Evolutionary conservation across 2,888 invertebrate species (phyloP).

Genomic region (Cremastobaeus sp.): DNA sequence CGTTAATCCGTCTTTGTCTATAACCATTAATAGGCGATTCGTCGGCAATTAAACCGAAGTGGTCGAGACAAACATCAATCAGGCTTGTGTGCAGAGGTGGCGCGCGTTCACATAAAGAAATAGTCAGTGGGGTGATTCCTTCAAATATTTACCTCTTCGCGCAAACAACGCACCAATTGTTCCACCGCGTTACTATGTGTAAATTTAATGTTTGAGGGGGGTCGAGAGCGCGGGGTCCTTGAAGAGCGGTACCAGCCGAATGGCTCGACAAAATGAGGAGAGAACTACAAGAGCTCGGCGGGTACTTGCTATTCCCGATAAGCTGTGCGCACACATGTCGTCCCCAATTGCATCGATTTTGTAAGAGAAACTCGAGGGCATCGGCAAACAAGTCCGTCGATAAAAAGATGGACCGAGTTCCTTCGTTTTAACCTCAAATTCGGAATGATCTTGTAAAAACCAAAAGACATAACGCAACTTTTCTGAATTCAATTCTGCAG

Average conservation of each 20-base stretch:
- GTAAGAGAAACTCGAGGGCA: constrained; percentile 44
- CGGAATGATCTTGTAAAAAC: neutral
- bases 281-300: constrained; percentile 47
- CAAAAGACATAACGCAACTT: too few relatives aligned
- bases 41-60: constrained; percentile 76
- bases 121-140: constrained; percentile 59
- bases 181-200: constrained; percentile 77
- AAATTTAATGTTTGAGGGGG: constrained; percentile 76
- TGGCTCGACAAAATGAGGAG: constrained; percentile 49
- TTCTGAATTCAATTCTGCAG: too few relatives aligned
- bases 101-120: constrained; percentile 54
- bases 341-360: constrained; percentile 56
- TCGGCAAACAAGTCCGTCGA: constrained; percentile 36
- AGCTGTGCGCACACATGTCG: constrained; percentile 51
- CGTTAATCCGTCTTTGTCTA: constrained; percentile 52
- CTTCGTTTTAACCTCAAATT: constrained; percentile 32
- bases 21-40: constrained; percentile 72
- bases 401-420: constrained; percentile 31
- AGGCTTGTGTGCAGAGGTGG: constrained; percentile 65
- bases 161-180: constrained; percentile 73
- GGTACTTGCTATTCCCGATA: constrained; percentile 59
- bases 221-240: constrained; percentile 59
- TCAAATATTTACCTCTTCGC: constrained; percentile 76
- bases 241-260: constrained; percentile 51
- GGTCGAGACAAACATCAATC: constrained; percentile 76